Evolutionary conservation across 92 coral and sea anemone species (phyloP), one percentile per base, ranked within the genome.

Genomic region (Epizoanthus ramosus): DNA sequence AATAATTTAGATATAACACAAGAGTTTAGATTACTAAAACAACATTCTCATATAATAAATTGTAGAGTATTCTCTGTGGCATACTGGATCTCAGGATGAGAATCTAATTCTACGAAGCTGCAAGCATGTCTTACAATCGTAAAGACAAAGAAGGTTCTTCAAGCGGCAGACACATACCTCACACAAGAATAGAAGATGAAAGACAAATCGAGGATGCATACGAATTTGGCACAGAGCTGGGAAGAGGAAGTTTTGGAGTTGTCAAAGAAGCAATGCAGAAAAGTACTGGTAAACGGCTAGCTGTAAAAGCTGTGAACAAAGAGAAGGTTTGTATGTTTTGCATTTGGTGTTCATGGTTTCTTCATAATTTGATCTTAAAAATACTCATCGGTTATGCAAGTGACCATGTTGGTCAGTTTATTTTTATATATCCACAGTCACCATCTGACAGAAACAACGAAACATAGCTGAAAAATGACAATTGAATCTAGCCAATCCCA

Each of bases 181-280:
- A 97, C 81, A 94, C 98, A 12, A 84, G 99, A 74, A 89, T 97
- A 15, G 99, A 94, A 85, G 97, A 97, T 61, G 99, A 96, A 75
- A 90, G 88, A 9, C 97, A 97, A 85, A 94, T 97, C 47, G 99
- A 94, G 61, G 92, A 94, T 52, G 85, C 95, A 18, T 97, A 97
- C 71, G 99, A 94, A 64, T 97, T 94, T 83, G 95, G 98, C 50
- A 90, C 88, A 61, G 92, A 93, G 41, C 87, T 97, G 47, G 99
- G 99, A 19, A 87, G 81, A 83, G 99, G 99, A n/a, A 97, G 98
- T 89, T 97, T 97, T 85, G 99, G 99, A 7, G 98, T 94, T 59
- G 99, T 97, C 21, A 92, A 75, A 69, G 99, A 94, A 86, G 98
- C 99, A 41, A 90, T 64, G 4, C 91, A 95, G 74, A 91, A 80